Conservation (phyloP, 92 coral and sea anemone genomes). For the Umimayanthus kanabou region DNA sequence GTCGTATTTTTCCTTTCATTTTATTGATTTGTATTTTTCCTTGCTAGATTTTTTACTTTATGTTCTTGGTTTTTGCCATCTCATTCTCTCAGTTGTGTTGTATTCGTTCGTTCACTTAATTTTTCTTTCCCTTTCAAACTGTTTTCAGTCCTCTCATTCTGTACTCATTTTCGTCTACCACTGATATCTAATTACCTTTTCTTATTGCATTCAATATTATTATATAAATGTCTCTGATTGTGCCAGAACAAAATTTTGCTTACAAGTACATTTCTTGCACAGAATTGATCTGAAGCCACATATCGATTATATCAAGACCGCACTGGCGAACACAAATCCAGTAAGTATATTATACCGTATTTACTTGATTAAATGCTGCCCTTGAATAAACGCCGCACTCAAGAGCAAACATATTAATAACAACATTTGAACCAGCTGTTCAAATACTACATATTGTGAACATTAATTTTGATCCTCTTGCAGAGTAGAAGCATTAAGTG, state of each 20-base stretch:
- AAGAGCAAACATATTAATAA: no score
- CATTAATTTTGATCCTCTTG: no score
- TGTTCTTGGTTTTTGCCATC: background rate
- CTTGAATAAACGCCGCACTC: no score
- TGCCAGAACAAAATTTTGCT: no score
- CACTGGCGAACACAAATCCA: slow-evolving; percentile 91
- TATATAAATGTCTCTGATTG: no score
- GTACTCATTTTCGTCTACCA: background rate
- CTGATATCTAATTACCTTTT: background rate
- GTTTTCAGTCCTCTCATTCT: background rate
- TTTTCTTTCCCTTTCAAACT: background rate
- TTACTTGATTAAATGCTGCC: no score
- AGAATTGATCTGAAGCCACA: slow-evolving; percentile 98
- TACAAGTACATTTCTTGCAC: background rate
- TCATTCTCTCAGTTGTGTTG: background rate
- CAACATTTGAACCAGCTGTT: no score
- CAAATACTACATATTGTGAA: no score
- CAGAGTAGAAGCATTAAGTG: no score
- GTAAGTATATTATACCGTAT: no score
- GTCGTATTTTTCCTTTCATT: background rate
- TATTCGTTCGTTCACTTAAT: background rate
- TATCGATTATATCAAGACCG: slow-evolving; percentile 79
- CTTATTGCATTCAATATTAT: background rate
- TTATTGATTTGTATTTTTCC: background rate
- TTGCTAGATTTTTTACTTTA: background rate